These are phyloP conservation scores for Brotula barbata DNA, from an alignment of 2,797 vertebrate species.

Conservation along the genomic window DNA sequence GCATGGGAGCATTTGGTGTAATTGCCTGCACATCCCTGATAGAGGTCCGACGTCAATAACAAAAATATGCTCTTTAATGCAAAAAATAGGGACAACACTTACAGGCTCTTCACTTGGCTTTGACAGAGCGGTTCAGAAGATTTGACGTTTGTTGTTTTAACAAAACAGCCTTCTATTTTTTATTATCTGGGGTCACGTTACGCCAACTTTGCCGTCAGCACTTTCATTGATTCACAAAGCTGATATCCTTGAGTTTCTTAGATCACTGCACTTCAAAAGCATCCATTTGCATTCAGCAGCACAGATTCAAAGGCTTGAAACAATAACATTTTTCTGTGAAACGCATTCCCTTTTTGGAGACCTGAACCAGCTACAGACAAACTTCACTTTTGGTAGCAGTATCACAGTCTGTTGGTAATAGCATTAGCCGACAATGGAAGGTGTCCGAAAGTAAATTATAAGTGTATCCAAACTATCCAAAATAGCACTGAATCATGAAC, in stretches of 20 bases:
- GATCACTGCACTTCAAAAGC: conserved; percentile 69
- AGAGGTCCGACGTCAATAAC: conserved; percentile 80
- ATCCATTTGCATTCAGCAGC: conserved; percentile 66
- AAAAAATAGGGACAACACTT: conserved; percentile 62
- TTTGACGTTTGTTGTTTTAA: conserved; percentile 41
- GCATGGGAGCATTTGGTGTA: conserved; percentile 83
- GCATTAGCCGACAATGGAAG: conserved; percentile 41
- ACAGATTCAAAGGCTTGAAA: conserved; percentile 65
- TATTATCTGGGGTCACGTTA: conserved; percentile 40
- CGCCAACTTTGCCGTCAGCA: conserved; percentile 29
- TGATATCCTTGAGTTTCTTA: conserved; percentile 55
- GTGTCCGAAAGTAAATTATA: conserved; percentile 48
- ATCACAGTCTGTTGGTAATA: conserved; percentile 56
- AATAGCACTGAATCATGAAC: too few species aligned
- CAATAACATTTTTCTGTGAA: conserved; percentile 59
- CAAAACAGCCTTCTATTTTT: conserved; percentile 42
- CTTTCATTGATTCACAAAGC: conserved; percentile 42
- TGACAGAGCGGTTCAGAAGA: conserved; percentile 45
- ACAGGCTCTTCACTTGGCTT: conserved; percentile 46
- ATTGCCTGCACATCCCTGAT: conserved; percentile 85
- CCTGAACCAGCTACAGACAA: conserved; percentile 41
- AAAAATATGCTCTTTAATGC: conserved; percentile 77
- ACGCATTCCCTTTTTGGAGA: conserved; percentile 46
- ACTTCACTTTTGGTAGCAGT: conserved; percentile 27
- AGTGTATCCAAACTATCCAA: too few species aligned